phyloP scores from a whole-genome alignment of 2,113 vertebrate species.

The Urocitellus parryii region DNA sequence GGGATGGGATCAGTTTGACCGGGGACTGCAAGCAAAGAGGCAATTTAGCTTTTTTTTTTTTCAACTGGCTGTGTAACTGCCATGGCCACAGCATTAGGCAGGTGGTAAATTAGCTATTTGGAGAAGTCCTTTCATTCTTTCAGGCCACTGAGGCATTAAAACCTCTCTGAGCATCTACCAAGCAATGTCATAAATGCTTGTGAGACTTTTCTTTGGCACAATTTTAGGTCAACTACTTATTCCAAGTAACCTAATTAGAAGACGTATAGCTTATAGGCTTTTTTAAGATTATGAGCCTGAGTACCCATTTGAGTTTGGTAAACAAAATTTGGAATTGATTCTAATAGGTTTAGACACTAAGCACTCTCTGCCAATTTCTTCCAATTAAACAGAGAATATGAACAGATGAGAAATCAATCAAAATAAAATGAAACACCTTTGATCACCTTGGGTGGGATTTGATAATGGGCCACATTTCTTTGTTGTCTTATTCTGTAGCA shows the following conservation, averaged over 20 bases:
- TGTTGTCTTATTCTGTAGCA: conserved; percentile 13
- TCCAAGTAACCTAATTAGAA: conserved; percentile 51
- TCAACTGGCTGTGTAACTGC: conserved; percentile 34
- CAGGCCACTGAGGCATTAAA: conserved; percentile 64
- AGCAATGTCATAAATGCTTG: not conserved
- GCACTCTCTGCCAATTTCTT: conserved; percentile 64
- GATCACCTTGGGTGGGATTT: conserved; percentile 72
- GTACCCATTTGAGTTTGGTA: conserved; percentile 55
- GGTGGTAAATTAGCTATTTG: conserved; percentile 62
- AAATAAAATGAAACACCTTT: conserved; percentile 76
- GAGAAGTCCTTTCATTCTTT: conserved; percentile 57
- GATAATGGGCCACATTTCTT: conserved; percentile 58
- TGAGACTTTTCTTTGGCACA: conserved; percentile 22
- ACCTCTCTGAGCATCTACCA: conserved; percentile 4
- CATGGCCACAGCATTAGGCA: not conserved
- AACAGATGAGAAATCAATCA: conserved; percentile 74
- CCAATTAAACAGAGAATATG: conserved; percentile 68
- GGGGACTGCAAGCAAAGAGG: not conserved
- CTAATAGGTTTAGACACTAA: conserved; percentile 67
- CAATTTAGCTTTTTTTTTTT: conserved; percentile 19
- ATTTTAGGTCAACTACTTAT: conserved; percentile 59
- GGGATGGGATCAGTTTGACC: conserved; percentile 5
- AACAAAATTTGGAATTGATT: conserved; percentile 74
- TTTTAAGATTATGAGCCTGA: conserved; percentile 22
- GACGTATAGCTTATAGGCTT: not conserved